phyloP scores from a whole-genome alignment of 2,113 vertebrate species.

The Galeopterus variegatus region DNA sequence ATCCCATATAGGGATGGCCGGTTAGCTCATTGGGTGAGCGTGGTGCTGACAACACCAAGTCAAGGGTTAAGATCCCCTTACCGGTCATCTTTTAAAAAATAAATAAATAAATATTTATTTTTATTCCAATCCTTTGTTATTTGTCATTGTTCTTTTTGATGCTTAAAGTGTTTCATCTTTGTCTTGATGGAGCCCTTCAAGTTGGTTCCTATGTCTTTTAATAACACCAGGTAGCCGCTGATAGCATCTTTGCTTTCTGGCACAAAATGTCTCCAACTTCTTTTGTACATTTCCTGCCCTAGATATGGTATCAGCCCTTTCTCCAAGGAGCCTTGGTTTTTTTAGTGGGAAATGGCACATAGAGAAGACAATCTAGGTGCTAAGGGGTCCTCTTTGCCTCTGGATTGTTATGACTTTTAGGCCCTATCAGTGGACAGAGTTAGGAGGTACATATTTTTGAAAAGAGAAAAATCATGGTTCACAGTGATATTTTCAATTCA shows the following conservation, averaged over 20 bases:
- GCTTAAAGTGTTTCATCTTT: not conserved
- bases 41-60: no score
- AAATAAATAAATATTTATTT: not conserved
- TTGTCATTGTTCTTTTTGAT: conserved; percentile 2
- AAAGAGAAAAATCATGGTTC: not conserved
- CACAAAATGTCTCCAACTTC: not conserved
- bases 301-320: not conserved
- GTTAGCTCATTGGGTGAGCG: no score
- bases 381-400: not conserved
- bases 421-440: not conserved
- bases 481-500: not conserved
- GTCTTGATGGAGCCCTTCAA: not conserved
- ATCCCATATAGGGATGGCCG: no score
- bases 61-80: no score
- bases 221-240: not conserved
- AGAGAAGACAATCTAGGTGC: not conserved
- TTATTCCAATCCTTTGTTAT: conserved; percentile 40
- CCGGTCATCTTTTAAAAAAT: no score
- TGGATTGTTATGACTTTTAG: not conserved
- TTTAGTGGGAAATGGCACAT: not conserved
- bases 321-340: not conserved
- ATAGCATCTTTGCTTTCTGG: not conserved
- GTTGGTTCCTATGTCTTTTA: not conserved
- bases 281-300: not conserved
- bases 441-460: not conserved